A percentile compares a stretch with the other conserved stretches of the same genome.
Evolutionary conservation across 2,888 invertebrate genomes (phyloP).

Genomic region (Diarsia dahlii): DNA sequence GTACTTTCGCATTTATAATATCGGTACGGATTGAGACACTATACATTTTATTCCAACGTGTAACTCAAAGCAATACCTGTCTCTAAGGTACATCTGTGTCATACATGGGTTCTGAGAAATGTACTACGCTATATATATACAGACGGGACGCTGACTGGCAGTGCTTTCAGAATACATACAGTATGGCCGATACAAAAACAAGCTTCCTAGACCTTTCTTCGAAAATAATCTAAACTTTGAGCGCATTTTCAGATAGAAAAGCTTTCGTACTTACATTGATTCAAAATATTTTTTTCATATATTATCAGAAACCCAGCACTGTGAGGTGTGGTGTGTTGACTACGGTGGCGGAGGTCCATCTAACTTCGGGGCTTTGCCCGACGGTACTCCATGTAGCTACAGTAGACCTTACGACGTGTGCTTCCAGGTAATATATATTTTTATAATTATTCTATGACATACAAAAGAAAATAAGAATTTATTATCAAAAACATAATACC

Average conservation of each 20-base stretch:
- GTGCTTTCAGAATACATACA: not conserved
- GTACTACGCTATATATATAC: not conserved
- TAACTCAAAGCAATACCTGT: too few relatives aligned
- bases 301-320: slow-evolving; percentile 80
- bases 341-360: slow-evolving; percentile 82
- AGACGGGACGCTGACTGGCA: not conserved
- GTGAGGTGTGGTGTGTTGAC: slow-evolving; percentile 86
- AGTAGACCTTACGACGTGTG: slow-evolving; percentile 84
- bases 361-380: slow-evolving; percentile 81
- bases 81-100: too few relatives aligned
- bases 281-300: not conserved
- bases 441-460: not conserved
- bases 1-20: too few relatives aligned
- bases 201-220: not conserved
- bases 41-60: too few relatives aligned
- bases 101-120: too few relatives aligned
- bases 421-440: slow-evolving; percentile 78
- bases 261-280: not conserved
- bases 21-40: too few relatives aligned
- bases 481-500: not conserved
- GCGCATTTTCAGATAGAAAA: too few relatives aligned
- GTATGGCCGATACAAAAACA: not conserved
- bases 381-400: slow-evolving; percentile 86
- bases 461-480: not conserved
- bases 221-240: not conserved